Conservation (phyloP, 2,888 invertebrate species). For the Archaeoteleia sp. region DNA sequence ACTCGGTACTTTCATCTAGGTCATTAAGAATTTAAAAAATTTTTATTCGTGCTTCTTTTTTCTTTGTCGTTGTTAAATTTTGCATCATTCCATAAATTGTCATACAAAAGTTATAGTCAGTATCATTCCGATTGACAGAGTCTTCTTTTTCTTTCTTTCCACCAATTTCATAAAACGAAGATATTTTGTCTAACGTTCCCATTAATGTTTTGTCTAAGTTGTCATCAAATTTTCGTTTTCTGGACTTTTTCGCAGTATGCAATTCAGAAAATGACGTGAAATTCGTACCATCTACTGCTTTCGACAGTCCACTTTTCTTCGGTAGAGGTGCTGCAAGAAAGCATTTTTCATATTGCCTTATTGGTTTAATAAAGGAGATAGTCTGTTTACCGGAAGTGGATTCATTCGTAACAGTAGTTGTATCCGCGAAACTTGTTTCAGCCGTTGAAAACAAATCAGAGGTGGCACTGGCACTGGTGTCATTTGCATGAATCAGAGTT, state of each 20-base stretch:
- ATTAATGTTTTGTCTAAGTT: not conserved
- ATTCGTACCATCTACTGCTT: too few relatives aligned
- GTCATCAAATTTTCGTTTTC: not conserved
- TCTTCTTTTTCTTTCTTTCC: not conserved
- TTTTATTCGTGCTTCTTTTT: not conserved
- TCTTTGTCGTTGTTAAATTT: not conserved
- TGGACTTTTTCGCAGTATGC: not conserved
- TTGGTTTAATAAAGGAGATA: too few relatives aligned
- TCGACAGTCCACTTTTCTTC: not conserved
- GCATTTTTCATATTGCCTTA: too few relatives aligned
- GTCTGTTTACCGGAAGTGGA: too few relatives aligned
- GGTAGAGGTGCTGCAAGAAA: too few relatives aligned
- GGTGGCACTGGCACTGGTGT: too few relatives aligned
- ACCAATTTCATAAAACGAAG: not conserved
- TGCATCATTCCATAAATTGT: constrained; percentile 4
- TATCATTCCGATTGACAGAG: not conserved
- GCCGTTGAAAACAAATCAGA: too few relatives aligned
- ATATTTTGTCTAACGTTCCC: not conserved
- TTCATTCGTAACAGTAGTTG: too few relatives aligned
- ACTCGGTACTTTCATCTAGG: not conserved
- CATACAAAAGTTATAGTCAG: constrained; percentile 13
- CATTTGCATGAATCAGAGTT: too few relatives aligned
- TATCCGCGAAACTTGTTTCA: too few relatives aligned
- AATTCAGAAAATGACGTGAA: not conserved
- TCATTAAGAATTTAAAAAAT: not conserved